These are phyloP conservation scores for Tylochromis polylepis DNA, from an alignment of 2,113 vertebrate genomes.

Conservation along the genomic window DNA sequence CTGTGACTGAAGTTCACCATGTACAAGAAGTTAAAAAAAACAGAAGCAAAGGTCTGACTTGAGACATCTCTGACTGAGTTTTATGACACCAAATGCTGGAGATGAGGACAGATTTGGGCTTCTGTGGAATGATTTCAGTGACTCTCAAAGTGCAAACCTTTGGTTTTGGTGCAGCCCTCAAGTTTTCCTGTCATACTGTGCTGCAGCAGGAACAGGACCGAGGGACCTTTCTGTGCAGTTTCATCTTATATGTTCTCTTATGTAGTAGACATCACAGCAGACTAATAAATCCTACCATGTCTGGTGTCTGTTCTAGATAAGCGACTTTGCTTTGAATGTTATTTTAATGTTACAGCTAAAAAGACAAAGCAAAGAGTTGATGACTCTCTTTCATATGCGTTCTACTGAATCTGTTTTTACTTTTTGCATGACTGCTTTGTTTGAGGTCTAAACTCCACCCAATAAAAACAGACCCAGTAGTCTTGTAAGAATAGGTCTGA, in stretches of 20 bases:
- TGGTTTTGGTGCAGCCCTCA: not conserved
- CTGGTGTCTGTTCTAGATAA: rapidly evolving
- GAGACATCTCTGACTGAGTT: not conserved
- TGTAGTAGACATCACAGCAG: not conserved
- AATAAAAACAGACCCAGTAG: rapidly evolving
- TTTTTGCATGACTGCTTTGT: too few relatives aligned
- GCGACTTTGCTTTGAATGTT: rapidly evolving
- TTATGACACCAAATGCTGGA: not conserved
- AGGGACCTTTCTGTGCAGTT: not conserved
- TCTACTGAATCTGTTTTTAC: not conserved
- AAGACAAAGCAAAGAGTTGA: not conserved
- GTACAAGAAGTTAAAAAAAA: not conserved
- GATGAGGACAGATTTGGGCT: not conserved
- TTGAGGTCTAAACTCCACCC: rapidly evolving
- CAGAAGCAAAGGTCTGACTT: not conserved
- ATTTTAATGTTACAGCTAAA: not conserved
- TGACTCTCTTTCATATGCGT: not conserved
- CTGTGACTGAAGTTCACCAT: not conserved
- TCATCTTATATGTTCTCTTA: not conserved
- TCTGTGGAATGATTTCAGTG: not conserved
- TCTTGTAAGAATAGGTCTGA: rapidly evolving
- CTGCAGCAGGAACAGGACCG: not conserved
- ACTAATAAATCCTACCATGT: rapidly evolving
- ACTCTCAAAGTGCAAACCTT: not conserved
- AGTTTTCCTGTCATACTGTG: not conserved